Evolutionary conservation across 2,113 vertebrate species (phyloP).

Genomic region (Dissostichus mawsoni): DNA sequence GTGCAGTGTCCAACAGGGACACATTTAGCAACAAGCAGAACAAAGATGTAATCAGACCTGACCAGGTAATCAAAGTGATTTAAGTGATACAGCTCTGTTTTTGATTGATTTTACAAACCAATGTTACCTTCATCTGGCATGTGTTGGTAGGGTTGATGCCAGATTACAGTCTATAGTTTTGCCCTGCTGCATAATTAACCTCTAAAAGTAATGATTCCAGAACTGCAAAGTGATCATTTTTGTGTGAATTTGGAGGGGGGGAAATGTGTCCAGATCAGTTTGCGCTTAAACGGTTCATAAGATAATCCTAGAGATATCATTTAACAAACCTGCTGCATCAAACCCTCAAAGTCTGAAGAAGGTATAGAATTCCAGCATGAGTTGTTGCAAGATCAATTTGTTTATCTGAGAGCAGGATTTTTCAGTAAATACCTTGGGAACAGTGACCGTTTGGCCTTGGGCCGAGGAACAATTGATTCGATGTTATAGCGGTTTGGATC

Average conservation of each 20-base stretch:
- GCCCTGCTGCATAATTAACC: neutral
- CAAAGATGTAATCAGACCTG: neutral
- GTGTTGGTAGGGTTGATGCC: neutral
- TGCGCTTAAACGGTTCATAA: neutral
- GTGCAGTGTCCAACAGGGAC: conserved; percentile 22
- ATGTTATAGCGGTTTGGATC: conserved; percentile 24
- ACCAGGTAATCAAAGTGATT: neutral
- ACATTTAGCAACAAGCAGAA: neutral
- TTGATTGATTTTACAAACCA: neutral
- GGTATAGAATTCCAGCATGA: neutral
- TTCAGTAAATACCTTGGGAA: conserved; percentile 11
- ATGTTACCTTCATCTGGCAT: neutral
- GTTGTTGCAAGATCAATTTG: conserved; percentile 7
- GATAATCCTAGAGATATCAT: neutral
- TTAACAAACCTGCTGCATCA: conserved; percentile 11
- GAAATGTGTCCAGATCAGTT: no score
- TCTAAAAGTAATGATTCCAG: neutral
- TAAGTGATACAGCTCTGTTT: neutral
- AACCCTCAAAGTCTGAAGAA: conserved; percentile 1
- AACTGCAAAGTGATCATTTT: neutral
- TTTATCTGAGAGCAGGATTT: conserved; percentile 16
- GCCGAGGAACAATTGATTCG: conserved; percentile 25
- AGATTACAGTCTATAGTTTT: neutral
- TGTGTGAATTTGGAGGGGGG: neutral
- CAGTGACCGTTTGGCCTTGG: neutral